Evolutionary conservation across 2,797 vertebrate species (phyloP).

Genomic region (Vespertilio murinus): DNA sequence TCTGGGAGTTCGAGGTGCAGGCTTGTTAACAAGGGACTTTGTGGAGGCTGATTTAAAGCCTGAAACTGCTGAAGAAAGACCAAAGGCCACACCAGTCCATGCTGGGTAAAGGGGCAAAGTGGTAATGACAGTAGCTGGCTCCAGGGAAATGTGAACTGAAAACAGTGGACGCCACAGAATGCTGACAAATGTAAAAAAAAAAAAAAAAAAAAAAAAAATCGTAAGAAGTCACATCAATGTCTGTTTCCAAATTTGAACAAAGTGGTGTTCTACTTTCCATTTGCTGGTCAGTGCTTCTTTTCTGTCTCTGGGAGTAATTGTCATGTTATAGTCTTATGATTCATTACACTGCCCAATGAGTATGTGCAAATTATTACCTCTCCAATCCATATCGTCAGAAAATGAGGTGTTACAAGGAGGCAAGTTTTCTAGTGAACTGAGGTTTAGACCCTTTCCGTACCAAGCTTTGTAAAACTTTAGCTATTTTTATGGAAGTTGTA

Average conservation of each 20-base stretch:
- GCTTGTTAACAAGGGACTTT: not conserved
- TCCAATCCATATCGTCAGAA: not conserved
- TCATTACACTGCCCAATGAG: not conserved
- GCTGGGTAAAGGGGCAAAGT: not conserved
- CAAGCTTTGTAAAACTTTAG: slow-evolving; percentile 32
- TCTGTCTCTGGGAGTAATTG: not conserved
- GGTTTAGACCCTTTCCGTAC: not conserved
- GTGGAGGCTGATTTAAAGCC: not conserved
- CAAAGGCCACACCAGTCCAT: not conserved
- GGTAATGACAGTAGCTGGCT: not conserved
- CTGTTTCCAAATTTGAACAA: slow-evolving; percentile 30
- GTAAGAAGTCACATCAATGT: not conserved
- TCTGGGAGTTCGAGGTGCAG: not conserved
- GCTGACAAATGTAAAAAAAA: not conserved
- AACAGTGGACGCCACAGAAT: not conserved
- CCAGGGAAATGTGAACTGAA: not conserved
- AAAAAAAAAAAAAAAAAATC: not conserved
- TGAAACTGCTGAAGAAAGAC: not conserved
- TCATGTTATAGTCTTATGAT: not conserved
- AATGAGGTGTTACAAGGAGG: slow-evolving; percentile 2
- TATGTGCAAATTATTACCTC: not conserved
- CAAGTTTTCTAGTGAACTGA: slow-evolving; percentile 34
- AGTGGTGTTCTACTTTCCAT: not conserved
- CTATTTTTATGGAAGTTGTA: slow-evolving; percentile 43
- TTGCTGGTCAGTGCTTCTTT: not conserved